A percentile compares a stretch with the other conserved stretches of the same genome.
phyloP scores from a whole-genome alignment of 2,797 vertebrate genomes.

The Chelon labrosus region DNA sequence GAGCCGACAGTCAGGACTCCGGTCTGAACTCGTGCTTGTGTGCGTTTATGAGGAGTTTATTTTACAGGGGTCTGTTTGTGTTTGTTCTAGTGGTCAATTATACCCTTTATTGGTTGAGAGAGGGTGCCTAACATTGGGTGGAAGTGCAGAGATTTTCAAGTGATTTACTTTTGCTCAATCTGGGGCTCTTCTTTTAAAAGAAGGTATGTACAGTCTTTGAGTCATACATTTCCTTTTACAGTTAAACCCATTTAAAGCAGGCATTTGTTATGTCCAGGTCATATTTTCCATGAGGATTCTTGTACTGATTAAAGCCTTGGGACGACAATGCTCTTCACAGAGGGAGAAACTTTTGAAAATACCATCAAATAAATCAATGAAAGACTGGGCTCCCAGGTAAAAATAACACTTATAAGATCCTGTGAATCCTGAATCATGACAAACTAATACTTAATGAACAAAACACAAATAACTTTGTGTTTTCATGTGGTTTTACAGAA shows the following conservation, averaged over 20 bases:
- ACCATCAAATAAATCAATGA: slow-evolving; percentile 32
- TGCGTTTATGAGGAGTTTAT: slow-evolving; percentile 64
- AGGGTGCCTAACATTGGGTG: slow-evolving; percentile 12
- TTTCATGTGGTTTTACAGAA: no score
- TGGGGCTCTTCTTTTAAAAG: not conserved
- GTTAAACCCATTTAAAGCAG: slow-evolving; percentile 5
- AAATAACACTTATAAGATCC: not conserved
- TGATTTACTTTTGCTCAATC: slow-evolving; percentile 1
- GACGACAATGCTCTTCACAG: slow-evolving; percentile 32
- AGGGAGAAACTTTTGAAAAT: slow-evolving; percentile 36
- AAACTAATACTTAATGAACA: no score
- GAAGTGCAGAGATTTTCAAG: not conserved
- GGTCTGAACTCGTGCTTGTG: slow-evolving; percentile 37
- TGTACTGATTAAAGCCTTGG: slow-evolving; percentile 44
- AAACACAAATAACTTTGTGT: no score
- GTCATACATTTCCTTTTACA: slow-evolving; percentile 11
- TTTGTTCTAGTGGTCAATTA: slow-evolving; percentile 59
- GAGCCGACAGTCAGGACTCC: slow-evolving; percentile 33
- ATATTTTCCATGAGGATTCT: slow-evolving; percentile 62
- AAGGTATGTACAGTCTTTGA: not conserved
- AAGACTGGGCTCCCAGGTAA: slow-evolving; percentile 22
- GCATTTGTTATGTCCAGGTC: slow-evolving; percentile 32
- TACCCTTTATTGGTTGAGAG: slow-evolving; percentile 39
- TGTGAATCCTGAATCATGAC: slow-evolving; percentile 1
- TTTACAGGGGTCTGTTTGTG: slow-evolving; percentile 61